These are phyloP conservation scores for Pristionchus maxplancki DNA, from an alignment of 2,888 invertebrate species.

Conservation along the genomic window DNA sequence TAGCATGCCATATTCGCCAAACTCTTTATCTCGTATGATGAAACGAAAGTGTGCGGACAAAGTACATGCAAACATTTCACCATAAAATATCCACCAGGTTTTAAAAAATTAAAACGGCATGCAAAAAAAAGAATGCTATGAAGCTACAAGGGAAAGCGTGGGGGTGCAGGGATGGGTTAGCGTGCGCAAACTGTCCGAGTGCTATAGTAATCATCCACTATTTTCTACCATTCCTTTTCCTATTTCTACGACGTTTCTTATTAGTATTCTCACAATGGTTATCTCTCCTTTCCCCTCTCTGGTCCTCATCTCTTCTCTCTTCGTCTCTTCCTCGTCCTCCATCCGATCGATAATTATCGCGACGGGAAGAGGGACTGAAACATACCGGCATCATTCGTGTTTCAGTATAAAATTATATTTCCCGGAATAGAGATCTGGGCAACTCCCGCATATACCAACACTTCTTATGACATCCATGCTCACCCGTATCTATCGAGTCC, in stretches of 20 bases:
- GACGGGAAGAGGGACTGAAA: neutral
- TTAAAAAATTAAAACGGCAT: neutral
- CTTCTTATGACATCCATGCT: neutral
- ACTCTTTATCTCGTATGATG: neutral
- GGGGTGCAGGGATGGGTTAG: neutral
- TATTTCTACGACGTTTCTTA: neutral
- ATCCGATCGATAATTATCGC: neutral
- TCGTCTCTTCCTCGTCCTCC: neutral
- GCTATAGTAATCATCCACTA: neutral
- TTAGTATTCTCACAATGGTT: neutral
- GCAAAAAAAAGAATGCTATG: neutral
- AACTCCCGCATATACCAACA: too few species aligned
- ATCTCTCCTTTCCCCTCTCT: slow-evolving; percentile 26
- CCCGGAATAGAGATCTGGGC: too few species aligned
- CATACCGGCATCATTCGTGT: too few species aligned
- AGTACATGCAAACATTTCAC: neutral
- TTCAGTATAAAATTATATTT: too few species aligned
- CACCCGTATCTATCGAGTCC: slow-evolving; percentile 30
- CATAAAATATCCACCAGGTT: neutral
- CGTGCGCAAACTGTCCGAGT: neutral
- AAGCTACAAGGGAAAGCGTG: neutral
- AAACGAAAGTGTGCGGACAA: neutral
- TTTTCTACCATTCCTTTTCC: neutral
- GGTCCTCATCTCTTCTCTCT: neutral
- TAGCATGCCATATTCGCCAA: neutral